Evolutionary conservation across 2,113 vertebrate species (phyloP), one percentile per base, ranked within the genome.

Genomic region (Callipepla squamata): DNA sequence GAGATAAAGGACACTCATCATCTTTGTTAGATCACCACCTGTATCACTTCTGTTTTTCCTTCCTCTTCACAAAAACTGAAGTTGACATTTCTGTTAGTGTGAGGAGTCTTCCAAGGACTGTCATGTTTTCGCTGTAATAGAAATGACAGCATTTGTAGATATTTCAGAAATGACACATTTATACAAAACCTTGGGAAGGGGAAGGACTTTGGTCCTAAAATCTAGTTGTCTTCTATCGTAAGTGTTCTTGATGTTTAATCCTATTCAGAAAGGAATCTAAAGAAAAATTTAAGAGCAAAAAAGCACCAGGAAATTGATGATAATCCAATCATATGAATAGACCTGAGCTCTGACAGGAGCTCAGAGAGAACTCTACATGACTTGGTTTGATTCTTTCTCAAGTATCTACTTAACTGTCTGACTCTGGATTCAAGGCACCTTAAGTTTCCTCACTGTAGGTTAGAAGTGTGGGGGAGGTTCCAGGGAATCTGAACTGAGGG

Each of bases 211-310:
- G 55, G 11, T 77, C 13, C 15, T 45, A 90, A 62, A 88, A 61
- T 50, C 38, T 62, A 14, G 1, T 69, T 74, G 6, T 11, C 10
- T 57, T 55, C 22, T 66, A 8, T 7, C 0, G 0, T 23, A 69
- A 76, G 2, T 59, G 22, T 5, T 22, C 23, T 45, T 74, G 45
- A 30, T 26, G 9, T 82, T 75, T 91, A 61, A 55, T 42, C 4
- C 2, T 32, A 9, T 76, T 72, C 63, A 11, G 23, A 72, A 72
- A 68, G 44, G 79, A 91, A 61, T 32, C 7, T 50, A 55, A 30
- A 62, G 21, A 75, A 70, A 58, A 44, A 62, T 77, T 82, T 28
- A 44, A 36, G 69, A 70, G 1, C 34, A 45, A 82, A 85, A 14
- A 13, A 2, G 85, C 15, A 59, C 30, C 3, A 70, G 66, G 47